Base-by-base conservation (phyloP, 2,888 invertebrate species). In the Pyrrhosoma nymphula region DNA sequence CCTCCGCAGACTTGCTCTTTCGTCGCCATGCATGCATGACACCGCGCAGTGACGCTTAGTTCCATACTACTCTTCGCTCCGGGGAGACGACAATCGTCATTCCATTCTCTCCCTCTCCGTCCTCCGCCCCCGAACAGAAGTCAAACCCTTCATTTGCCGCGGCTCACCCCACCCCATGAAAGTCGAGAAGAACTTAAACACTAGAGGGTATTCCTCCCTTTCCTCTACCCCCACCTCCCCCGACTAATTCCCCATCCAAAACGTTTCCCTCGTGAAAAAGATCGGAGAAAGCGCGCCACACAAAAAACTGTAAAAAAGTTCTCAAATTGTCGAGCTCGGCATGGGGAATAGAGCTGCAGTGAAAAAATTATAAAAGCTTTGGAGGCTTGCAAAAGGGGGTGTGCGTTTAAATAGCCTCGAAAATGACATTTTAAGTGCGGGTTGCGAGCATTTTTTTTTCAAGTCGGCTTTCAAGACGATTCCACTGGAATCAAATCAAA, bases 191-290 rank as follows among this genome's bases (percentile, higher is more conserved):
- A 18, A 39, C 35, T 56, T 20, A 69, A 63, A 63, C 91, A 91
- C 91, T 93, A n/a, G 69, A 93, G 93, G 69, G 63, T 69, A 35
- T 93, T 93, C 93, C 60, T 35, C 60, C 60, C 20, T 39, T 6
- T 91, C 20, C 91, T 26, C 23, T 18, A 12, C 18, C 20, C 18
- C 39, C 56, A 26, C 89, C 55, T 47, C 55, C 89, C 56, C 20
- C n/a, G 16, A 8, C 18, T 47, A 35, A 23, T 35, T 60, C 56
- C 26, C 39, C 26, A n/a, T 8, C 47, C 47, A 69, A 93, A 47
- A 82, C 35, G 16, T 14, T 82, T 82, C 82, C 82, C 82, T 82
- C 82, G 30, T 26, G 35, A 82, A 82, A 82, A 82, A 82, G 30
- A 82, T 30, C 10, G 55, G 93, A 93, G 93, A 93, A 93, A 93